A percentile compares a stretch with the other conserved stretches of the same genome.
Evolutionary conservation across 2,797 vertebrate genomes (phyloP).

Genomic region (Epinephelus malabaricus): DNA sequence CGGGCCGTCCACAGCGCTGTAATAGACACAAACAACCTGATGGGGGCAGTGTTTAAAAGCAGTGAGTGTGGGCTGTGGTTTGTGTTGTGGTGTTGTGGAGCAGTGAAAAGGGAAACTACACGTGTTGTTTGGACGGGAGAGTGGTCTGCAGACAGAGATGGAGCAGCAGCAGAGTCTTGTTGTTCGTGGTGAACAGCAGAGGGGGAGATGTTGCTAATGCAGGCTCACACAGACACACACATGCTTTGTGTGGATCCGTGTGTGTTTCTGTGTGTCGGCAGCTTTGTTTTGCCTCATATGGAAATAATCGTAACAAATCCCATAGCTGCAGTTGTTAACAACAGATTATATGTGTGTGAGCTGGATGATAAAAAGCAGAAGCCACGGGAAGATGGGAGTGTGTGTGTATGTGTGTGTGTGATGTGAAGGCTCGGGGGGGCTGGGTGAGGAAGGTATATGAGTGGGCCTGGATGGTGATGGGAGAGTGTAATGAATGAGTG

Average conservation of each 20-base stretch:
- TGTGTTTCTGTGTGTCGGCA: constrained; percentile 19
- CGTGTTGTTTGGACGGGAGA: background rate
- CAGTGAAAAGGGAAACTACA: background rate
- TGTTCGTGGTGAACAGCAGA: too few species aligned
- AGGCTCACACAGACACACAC: background rate
- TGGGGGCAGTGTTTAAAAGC: constrained; percentile 75
- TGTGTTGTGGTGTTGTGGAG: background rate
- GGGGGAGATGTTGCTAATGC: background rate
- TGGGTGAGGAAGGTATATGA: background rate
- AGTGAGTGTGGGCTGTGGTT: background rate
- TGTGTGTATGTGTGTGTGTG: background rate
- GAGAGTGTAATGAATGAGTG: constrained; percentile 40
- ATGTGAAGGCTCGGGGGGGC: background rate
- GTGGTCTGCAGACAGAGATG: constrained; percentile 12
- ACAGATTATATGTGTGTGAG: constrained; percentile 10
- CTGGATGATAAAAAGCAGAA: constrained; percentile 15
- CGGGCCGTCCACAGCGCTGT: background rate
- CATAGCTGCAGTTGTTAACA: background rate
- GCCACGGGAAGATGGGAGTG: background rate
- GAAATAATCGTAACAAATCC: constrained; percentile 18
- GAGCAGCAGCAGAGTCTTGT: background rate
- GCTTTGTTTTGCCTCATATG: constrained; percentile 30
- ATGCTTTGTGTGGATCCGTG: background rate
- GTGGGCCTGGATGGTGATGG: background rate
- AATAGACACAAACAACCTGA: constrained; percentile 46